Percentiles rank a stretch among this genome's conserved stretches.
phyloP scores from a whole-genome alignment of 2,113 vertebrate genomes.

The Dasyurus viverrinus region DNA sequence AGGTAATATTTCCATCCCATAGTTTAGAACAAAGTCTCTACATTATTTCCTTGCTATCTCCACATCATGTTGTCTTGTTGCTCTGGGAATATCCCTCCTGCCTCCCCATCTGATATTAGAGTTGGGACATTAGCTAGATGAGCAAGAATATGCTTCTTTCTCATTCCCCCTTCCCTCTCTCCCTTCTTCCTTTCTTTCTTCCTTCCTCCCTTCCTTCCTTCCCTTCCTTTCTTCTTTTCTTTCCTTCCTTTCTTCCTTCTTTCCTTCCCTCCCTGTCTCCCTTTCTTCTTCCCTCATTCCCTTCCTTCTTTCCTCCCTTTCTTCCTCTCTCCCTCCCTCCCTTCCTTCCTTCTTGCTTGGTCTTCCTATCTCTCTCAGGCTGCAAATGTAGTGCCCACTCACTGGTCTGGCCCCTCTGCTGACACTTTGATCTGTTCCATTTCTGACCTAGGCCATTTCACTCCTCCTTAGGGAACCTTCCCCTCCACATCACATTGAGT shows the following conservation, averaged over 20 bases:
- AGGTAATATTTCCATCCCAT: not conserved
- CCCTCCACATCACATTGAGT: not conserved
- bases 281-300: too few species aligned
- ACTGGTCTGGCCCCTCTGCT: not conserved
- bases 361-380: not conserved
- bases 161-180: rapidly evolving
- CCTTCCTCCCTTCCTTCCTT: rapidly evolving
- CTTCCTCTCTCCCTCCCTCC: too few species aligned
- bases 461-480: not conserved
- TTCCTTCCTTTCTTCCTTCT: too few species aligned
- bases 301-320: too few species aligned
- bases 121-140: not conserved
- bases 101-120: not conserved
- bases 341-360: not conserved
- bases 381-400: not conserved
- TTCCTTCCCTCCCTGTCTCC: too few species aligned
- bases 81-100: not conserved
- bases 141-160: not conserved
- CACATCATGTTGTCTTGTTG: not conserved
- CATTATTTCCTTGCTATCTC: not conserved
- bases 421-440: not conserved
- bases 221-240: rapidly evolving
- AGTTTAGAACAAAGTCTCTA: not conserved
- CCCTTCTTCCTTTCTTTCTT: too few species aligned
- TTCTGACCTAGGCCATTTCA: not conserved